A percentile compares a stretch with the other conserved stretches of the same genome.
phyloP scores from a whole-genome alignment of 2,888 invertebrate species.

The Stenolophus ochropezus region DNA sequence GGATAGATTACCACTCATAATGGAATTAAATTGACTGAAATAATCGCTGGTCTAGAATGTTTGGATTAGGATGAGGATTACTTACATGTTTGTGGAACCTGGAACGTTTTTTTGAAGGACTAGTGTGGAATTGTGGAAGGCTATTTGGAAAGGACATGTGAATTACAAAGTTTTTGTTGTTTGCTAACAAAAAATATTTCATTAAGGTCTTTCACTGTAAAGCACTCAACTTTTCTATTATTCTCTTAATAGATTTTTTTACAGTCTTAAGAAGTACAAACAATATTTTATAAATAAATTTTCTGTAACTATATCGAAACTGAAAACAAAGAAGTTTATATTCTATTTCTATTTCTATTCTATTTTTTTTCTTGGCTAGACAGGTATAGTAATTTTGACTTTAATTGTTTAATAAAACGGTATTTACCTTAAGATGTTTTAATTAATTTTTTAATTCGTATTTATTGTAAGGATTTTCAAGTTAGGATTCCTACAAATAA shows the following conservation, averaged over 20 bases:
- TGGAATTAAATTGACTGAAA: conserved; percentile 57
- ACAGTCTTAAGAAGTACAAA: too few relatives aligned
- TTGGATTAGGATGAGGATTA: conserved; percentile 2
- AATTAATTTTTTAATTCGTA: too few relatives aligned
- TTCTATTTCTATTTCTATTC: too few relatives aligned
- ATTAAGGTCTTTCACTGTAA: not conserved
- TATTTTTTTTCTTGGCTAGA: too few relatives aligned
- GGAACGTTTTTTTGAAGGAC: not conserved
- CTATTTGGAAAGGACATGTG: not conserved
- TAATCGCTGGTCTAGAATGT: conserved; percentile 44
- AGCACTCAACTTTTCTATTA: not conserved
- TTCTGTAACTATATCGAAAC: too few relatives aligned
- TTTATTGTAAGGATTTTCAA: too few relatives aligned
- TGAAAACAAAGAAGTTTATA: too few relatives aligned
- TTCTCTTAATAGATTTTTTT: not conserved
- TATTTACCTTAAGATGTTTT: too few relatives aligned
- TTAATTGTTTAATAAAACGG: too few relatives aligned
- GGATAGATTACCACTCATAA: conserved; percentile 50
- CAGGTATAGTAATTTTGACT: too few relatives aligned
- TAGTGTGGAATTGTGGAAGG: not conserved
- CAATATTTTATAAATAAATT: too few relatives aligned
- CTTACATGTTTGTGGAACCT: not conserved
- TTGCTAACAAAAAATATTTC: not conserved
- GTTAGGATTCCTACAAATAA: too few relatives aligned
- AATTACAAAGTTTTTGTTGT: not conserved